Evolutionary conservation across 1,140 invertebrate genomes (phyloP).

Genomic region (Drosophila tristis): DNA sequence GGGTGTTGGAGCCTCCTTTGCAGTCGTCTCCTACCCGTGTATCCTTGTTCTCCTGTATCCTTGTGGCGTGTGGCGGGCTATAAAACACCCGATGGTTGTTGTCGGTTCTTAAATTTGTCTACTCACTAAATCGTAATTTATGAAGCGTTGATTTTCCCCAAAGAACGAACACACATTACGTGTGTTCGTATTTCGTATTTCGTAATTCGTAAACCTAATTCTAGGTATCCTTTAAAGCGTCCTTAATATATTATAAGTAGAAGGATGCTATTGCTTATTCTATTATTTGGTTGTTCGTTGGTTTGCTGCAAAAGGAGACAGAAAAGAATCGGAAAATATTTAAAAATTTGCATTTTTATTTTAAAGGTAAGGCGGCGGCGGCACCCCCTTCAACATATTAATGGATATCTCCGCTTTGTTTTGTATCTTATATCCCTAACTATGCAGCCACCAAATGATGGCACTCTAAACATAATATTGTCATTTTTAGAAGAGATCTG

Average conservation of each 20-base stretch:
- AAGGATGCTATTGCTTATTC: slow-evolving; percentile 48
- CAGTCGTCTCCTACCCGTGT: not conserved
- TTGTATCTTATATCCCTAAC: no score
- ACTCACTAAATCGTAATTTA: slow-evolving; percentile 58
- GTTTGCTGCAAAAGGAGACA: slow-evolving; percentile 33
- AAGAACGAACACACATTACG: slow-evolving; percentile 26
- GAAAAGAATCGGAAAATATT: not conserved
- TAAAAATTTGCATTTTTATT: not conserved
- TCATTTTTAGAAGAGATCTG: no score
- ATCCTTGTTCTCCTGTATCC: no score
- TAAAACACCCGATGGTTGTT: not conserved
- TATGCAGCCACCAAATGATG: no score
- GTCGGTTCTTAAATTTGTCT: slow-evolving; percentile 10
- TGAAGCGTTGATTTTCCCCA: slow-evolving; percentile 66
- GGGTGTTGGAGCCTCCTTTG: not conserved
- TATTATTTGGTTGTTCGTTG: slow-evolving; percentile 44
- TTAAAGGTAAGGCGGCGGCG: no score
- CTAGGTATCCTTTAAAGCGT: slow-evolving; percentile 43
- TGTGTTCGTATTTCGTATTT: slow-evolving; percentile 30
- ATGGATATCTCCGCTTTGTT: no score
- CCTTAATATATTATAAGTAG: slow-evolving; percentile 10
- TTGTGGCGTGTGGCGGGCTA: no score
- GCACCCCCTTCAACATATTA: no score
- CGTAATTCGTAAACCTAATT: slow-evolving; percentile 7
- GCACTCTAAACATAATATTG: no score